Evolutionary conservation across 2,888 invertebrate species (phyloP).

Genomic region (Podotricha telesiphe): DNA sequence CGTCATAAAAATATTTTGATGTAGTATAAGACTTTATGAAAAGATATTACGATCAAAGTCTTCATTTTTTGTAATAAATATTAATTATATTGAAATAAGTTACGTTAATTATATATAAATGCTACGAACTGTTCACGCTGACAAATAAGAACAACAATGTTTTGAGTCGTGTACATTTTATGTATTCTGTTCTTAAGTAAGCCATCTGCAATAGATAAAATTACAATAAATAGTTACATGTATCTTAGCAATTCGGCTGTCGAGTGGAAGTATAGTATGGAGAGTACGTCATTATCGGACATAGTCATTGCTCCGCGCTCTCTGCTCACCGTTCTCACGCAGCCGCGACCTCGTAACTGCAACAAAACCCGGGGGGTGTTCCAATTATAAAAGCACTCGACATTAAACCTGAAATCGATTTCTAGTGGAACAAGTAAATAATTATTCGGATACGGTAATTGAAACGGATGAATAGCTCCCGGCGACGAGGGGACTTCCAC

Average conservation of each 20-base stretch:
- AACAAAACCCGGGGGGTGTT: slow-evolving; percentile 30
- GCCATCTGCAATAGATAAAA: not conserved
- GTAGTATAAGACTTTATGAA: not conserved
- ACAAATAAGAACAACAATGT: not conserved
- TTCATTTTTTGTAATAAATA: too few species aligned
- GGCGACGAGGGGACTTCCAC: slow-evolving; percentile 36
- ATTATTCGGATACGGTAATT: slow-evolving; percentile 47
- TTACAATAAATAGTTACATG: slow-evolving; percentile 1
- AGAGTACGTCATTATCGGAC: slow-evolving; percentile 21
- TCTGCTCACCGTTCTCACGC: slow-evolving; percentile 19
- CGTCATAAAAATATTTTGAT: not conserved
- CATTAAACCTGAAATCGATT: slow-evolving; percentile 43
- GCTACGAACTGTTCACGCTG: not conserved
- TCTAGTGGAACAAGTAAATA: slow-evolving; percentile 43
- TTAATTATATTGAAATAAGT: too few species aligned
- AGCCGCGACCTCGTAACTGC: slow-evolving; percentile 7
- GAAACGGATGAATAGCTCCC: slow-evolving; percentile 43
- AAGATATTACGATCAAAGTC: too few species aligned
- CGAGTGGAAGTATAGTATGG: not conserved
- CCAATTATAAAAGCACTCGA: slow-evolving; percentile 42
- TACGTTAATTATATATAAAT: too few species aligned
- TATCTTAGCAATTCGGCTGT: slow-evolving; percentile 11
- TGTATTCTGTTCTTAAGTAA: not conserved
- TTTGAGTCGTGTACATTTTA: not conserved
- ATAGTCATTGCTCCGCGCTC: not conserved